phyloP scores from a whole-genome alignment of 1,140 invertebrate species.

The Vanessa atalanta region DNA sequence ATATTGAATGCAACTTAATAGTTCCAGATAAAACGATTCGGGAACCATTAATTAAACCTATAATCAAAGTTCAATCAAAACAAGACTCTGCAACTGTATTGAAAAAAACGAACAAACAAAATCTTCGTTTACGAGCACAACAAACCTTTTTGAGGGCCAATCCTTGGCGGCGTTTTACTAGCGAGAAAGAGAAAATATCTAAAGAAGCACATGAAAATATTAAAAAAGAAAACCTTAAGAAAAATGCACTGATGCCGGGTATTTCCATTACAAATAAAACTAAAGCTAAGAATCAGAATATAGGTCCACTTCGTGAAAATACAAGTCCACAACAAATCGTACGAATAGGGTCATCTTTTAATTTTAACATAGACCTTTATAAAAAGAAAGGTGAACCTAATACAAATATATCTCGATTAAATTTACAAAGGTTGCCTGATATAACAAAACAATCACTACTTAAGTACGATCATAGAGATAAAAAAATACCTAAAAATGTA shows the following conservation, averaged over 20 bases:
- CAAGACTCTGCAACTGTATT: background rate
- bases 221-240: background rate
- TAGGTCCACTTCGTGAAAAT: background rate
- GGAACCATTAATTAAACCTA: conserved; percentile 21
- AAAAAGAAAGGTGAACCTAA: conserved; percentile 33
- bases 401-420: background rate
- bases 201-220: background rate
- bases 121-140: conserved; percentile 12
- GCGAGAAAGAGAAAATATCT: background rate
- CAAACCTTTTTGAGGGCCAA: background rate
- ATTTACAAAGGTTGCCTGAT: background rate
- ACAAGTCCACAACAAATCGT: conserved; percentile 32
- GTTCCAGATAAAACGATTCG: conserved; percentile 24
- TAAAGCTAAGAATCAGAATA: background rate
- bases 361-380: conserved; percentile 48
- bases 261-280: background rate
- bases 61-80: conserved; percentile 23
- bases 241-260: background rate
- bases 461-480: background rate
- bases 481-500: background rate
- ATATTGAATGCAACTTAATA: background rate
- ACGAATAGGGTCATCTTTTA: conserved; percentile 45
- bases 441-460: background rate
- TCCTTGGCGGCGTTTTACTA: background rate
- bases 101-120: conserved; percentile 11